Evolutionary conservation across 2,113 vertebrate species (phyloP).

Genomic region (Lophochroa leadbeateri): DNA sequence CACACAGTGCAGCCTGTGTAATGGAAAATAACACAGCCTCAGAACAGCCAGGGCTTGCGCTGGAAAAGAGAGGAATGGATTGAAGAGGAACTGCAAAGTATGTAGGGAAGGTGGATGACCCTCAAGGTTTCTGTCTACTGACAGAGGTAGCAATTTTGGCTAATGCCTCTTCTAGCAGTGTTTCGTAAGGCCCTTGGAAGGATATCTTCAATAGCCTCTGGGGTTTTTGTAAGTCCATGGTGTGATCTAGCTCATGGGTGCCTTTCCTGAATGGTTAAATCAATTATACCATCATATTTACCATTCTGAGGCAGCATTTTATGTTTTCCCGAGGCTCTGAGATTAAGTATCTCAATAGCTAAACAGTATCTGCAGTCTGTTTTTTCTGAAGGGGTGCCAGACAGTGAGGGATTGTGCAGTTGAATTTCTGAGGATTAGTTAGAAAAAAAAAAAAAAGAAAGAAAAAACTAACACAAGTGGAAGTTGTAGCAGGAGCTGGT

Average conservation of each 20-base stretch:
- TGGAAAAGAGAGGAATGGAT: background rate
- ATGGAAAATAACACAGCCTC: background rate
- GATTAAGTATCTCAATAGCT: background rate
- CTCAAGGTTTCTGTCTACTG: background rate
- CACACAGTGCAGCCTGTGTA: fast-evolving
- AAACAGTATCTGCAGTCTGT: background rate
- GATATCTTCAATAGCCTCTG: background rate
- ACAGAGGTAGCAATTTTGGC: background rate
- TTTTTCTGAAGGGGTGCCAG: background rate
- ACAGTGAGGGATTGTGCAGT: background rate
- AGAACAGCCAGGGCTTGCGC: background rate
- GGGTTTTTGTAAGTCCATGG: fast-evolving
- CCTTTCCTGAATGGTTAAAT: background rate
- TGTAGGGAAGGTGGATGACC: background rate
- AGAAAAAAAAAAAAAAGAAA: too few species aligned
- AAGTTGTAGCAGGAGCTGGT: background rate
- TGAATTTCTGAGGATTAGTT: background rate
- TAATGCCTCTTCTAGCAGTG: background rate
- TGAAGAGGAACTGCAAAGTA: background rate
- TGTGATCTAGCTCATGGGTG: background rate
- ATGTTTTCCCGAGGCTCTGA: background rate
- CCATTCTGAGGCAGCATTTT: background rate
- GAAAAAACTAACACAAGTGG: background rate
- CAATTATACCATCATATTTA: background rate
- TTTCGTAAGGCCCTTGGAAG: background rate